A percentile compares a stretch with the other conserved stretches of the same genome.
Evolutionary conservation across 2,888 invertebrate genomes (phyloP).

Genomic region (Rhodophaea formosa): DNA sequence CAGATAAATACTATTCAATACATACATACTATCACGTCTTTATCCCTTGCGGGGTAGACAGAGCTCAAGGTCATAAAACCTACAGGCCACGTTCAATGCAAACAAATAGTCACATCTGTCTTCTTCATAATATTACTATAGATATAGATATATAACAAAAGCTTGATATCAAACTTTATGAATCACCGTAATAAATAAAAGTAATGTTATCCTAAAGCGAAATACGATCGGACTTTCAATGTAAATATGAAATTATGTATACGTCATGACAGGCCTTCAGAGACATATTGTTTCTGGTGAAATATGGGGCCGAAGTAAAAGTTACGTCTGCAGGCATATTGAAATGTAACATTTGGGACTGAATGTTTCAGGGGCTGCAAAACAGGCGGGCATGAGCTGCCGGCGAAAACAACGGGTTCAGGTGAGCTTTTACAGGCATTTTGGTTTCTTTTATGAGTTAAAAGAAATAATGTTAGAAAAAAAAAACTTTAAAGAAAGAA

Average conservation of each 20-base stretch:
- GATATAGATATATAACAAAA: background rate
- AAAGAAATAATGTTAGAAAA: background rate
- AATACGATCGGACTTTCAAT: constrained; percentile 7
- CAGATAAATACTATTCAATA: too few species aligned
- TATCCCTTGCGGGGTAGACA: too few species aligned
- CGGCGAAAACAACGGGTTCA: constrained; percentile 39
- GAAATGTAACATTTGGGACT: constrained; percentile 68
- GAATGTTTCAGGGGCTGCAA: constrained; percentile 56
- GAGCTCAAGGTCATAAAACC: too few species aligned
- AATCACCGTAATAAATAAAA: background rate
- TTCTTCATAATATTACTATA: too few species aligned
- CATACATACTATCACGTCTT: too few species aligned
- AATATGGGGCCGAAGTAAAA: constrained; percentile 55
- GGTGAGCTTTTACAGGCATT: constrained; percentile 37
- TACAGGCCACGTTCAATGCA: too few species aligned
- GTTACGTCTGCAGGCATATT: constrained; percentile 67
- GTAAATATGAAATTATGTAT: constrained; percentile 21
- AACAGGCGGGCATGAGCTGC: constrained; percentile 44
- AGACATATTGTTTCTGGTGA: constrained; percentile 53
- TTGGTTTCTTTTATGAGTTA: background rate
- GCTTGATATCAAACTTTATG: background rate
- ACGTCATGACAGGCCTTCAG: constrained; percentile 28
- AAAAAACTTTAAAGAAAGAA: too few species aligned
- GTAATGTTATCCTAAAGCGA: background rate
- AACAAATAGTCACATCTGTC: too few species aligned